Evolutionary conservation across 2,888 invertebrate species (phyloP).

Genomic region (Folsomia candida): DNA sequence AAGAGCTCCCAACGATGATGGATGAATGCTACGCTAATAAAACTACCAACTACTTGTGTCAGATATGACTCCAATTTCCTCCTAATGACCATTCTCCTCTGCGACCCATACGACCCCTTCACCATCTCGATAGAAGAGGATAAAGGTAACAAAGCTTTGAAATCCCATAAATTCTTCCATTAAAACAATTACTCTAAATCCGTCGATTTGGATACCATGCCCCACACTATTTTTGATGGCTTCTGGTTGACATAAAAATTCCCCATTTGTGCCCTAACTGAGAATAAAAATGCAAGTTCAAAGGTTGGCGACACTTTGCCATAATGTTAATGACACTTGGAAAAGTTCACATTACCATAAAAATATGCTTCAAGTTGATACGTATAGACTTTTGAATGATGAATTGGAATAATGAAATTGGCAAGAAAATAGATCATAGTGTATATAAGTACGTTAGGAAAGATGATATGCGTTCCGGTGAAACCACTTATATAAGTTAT

Average conservation of each 20-base stretch:
- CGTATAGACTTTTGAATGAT: neutral
- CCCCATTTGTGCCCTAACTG: conserved; percentile 21
- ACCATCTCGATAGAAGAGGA: too few species aligned
- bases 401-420: neutral
- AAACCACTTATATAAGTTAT: too few species aligned
- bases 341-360: neutral
- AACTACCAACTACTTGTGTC: conserved; percentile 7
- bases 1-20: neutral
- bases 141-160: conserved; percentile 13
- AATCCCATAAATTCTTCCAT: conserved; percentile 7
- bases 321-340: conserved; percentile 9
- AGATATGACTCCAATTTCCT: conserved; percentile 11
- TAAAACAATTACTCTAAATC: conserved; percentile 38
- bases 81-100: neutral
- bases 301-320: conserved; percentile 26
- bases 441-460: too few species aligned
- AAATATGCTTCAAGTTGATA: conserved; percentile 9
- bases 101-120: too few species aligned
- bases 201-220: conserved; percentile 25
- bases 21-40: conserved; percentile 8
- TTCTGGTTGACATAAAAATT: conserved; percentile 23
- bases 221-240: conserved; percentile 26
- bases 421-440: neutral
- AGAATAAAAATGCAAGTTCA: conserved; percentile 22
- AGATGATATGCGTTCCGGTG: too few species aligned